A percentile compares a stretch with the other conserved stretches of the same genome.
Conservation (phyloP, 2,797 vertebrate species). For the Morus bassanus region DNA sequence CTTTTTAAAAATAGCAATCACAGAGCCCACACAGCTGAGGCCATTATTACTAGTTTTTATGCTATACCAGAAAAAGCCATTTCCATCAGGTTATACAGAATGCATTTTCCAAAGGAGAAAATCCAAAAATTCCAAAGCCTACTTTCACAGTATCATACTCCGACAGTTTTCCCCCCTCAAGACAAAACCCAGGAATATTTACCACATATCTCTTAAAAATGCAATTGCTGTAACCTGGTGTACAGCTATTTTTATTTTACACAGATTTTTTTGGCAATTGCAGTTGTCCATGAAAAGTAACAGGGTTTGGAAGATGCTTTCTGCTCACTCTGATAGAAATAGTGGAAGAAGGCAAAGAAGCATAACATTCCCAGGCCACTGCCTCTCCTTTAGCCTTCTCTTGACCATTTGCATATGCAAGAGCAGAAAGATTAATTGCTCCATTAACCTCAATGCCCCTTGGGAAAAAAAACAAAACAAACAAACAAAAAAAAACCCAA, state of each 20-base stretch:
- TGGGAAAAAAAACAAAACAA: neutral
- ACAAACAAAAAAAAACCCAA: too few relatives aligned
- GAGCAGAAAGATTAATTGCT: neutral
- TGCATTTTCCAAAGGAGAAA: neutral
- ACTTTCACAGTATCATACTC: neutral
- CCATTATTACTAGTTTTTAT: neutral
- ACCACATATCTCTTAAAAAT: neutral
- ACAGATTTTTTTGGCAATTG: neutral
- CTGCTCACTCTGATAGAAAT: neutral
- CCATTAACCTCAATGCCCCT: neutral
- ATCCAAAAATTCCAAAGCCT: neutral
- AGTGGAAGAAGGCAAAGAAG: neutral
- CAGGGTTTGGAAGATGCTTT: neutral
- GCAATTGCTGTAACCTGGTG: neutral
- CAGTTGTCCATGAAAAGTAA: neutral
- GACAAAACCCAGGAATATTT: neutral
- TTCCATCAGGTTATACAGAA: neutral
- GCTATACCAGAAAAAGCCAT: neutral
- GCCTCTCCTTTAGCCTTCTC: neutral
- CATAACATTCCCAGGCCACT: neutral
- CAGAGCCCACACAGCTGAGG: neutral
- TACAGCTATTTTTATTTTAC: neutral
- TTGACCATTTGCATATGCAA: neutral
- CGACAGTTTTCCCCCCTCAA: neutral
- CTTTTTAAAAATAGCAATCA: neutral